Base-by-base conservation (phyloP, 2,888 invertebrate species). In the Entomobrya multifasciata region DNA sequence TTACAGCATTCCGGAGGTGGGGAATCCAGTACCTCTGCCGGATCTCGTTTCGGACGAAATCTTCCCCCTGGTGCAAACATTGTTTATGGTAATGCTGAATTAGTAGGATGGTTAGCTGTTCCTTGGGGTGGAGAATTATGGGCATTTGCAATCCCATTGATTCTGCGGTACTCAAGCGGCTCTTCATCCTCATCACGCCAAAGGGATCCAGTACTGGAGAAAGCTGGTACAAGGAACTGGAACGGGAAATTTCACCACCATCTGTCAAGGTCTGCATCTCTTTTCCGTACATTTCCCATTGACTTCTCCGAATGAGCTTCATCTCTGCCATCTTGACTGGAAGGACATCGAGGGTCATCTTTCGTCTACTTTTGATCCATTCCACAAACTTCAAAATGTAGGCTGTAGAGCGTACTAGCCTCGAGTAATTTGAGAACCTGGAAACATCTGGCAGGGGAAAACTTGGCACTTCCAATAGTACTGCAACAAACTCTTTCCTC, bases 1-100 rank as follows among this genome's bases (percentile, higher is more conserved):
- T n/a, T n/a, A n/a, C n/a, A n/a, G n/a, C n/a, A n/a, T n/a, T n/a
- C 17, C 57, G 30, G 15, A 22, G n/a, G 4, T 22, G 2, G 0
- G 22, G 22, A 47, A 80, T 80, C 67, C 67, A 80, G 22, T 25
- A 80, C 8, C n/a, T 27, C 15, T 49, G 41, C 13, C 80, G 17
- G 0, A 80, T n/a, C 3, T 67, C 41, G 17, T 70, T 80, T 0
- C 30, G 4, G 15, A 81, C 57, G 10, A 44, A 10, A 1, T 44
- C 27, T 55, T 25, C 1, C 13, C 57, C 72, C 22, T 57, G 57
- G 41, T 55, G 72, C 1, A 2, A 2, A 25, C 0, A 4, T 8
- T 22, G 0, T 55, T n/a, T 36, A 15, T 80, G 80, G 8, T 67
- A 36, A 2, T 30, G 1, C 5, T 3, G 0, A 27, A 80, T 41